These are phyloP conservation scores for Acronicta aceris DNA, from an alignment of 2,888 invertebrate species.

Conservation along the genomic window DNA sequence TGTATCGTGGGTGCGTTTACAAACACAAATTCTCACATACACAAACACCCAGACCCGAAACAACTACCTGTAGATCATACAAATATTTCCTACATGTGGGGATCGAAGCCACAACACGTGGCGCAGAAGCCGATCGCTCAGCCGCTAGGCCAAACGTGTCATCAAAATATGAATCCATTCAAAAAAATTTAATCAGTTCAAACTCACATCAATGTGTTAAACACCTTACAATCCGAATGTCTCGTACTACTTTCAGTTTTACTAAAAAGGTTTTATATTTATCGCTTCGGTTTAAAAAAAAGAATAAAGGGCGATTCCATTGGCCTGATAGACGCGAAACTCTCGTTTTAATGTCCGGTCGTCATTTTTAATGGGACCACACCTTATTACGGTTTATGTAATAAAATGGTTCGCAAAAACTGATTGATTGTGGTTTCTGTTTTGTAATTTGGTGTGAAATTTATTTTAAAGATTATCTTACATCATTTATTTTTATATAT, in stretches of 20 bases:
- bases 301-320: slow-evolving; percentile 65
- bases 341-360: slow-evolving; percentile 67
- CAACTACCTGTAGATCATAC: too few relatives aligned
- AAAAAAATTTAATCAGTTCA: too few relatives aligned
- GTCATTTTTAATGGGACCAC: slow-evolving; percentile 73
- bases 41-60: too few relatives aligned
- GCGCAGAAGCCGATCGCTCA: too few relatives aligned
- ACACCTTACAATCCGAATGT: slow-evolving; percentile 32
- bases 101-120: too few relatives aligned
- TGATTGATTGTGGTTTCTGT: slow-evolving; percentile 62
- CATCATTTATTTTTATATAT: not conserved
- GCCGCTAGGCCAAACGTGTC: too few relatives aligned
- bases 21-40: too few relatives aligned
- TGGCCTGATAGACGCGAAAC: slow-evolving; percentile 65
- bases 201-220: slow-evolving; percentile 13
- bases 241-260: slow-evolving; percentile 55
- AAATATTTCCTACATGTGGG: too few relatives aligned
- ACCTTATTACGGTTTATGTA: slow-evolving; percentile 56
- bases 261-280: slow-evolving; percentile 61
- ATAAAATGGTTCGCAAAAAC: slow-evolving; percentile 51
- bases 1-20: too few relatives aligned
- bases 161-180: too few relatives aligned
- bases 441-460: slow-evolving; percentile 55
- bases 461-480: slow-evolving; percentile 7
- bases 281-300: slow-evolving; percentile 50